Percentiles rank a stretch among this genome's conserved stretches.
phyloP scores from a whole-genome alignment of 2,113 vertebrate species.

The Candoia aspera region DNA sequence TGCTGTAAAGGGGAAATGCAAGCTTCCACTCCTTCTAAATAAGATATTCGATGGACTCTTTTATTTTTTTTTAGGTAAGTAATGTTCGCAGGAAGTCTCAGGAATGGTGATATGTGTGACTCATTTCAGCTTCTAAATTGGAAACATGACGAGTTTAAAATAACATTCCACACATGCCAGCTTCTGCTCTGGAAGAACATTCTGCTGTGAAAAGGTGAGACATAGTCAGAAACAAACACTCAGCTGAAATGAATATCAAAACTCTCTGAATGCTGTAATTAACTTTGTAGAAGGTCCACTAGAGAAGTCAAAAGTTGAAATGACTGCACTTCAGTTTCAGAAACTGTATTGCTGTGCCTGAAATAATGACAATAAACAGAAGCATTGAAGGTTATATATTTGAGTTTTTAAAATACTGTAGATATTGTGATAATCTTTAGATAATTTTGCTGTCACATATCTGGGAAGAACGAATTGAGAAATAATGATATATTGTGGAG shows the following conservation, averaged over 20 bases:
- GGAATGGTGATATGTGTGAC: background rate
- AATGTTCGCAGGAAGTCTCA: background rate
- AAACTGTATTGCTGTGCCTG: background rate
- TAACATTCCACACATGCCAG: constrained; percentile 9
- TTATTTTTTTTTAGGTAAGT: background rate
- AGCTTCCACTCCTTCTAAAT: background rate
- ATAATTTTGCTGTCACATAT: background rate
- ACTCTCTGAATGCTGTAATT: constrained; percentile 28
- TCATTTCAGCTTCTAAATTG: constrained; percentile 32
- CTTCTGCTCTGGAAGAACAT: constrained; percentile 35
- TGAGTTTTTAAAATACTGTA: constrained; percentile 18
- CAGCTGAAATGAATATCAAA: background rate
- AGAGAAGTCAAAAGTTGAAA: constrained; percentile 36
- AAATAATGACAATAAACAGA: constrained; percentile 35
- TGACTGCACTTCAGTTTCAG: background rate
- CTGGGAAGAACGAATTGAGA: background rate
- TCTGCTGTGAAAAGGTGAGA: constrained; percentile 29
- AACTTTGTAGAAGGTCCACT: constrained; percentile 17
- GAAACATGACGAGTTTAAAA: constrained; percentile 13
- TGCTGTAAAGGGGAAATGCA: background rate
- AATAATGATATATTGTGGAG: background rate
- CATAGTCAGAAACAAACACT: background rate
- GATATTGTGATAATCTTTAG: background rate
- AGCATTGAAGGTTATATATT: constrained; percentile 10
- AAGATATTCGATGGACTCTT: background rate